A percentile compares a stretch with the other conserved stretches of the same genome.
phyloP scores from a whole-genome alignment of 2,888 invertebrate genomes.

The Coenonympha arcania region DNA sequence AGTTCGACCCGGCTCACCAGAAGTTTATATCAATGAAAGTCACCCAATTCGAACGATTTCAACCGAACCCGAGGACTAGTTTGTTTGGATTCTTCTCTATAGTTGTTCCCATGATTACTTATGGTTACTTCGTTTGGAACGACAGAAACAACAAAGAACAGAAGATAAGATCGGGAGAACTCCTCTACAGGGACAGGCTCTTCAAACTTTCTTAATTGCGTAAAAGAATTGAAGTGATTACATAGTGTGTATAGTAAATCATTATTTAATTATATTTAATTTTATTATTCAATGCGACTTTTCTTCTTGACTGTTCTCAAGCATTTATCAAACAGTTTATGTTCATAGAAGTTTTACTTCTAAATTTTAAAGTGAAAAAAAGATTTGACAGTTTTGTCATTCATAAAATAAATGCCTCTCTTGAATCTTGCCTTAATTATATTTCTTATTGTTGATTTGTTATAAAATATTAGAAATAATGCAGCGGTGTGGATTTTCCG shows the following conservation, averaged over 20 bases:
- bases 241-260: slow-evolving; percentile 19
- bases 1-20: slow-evolving; percentile 88
- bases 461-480: slow-evolving; percentile 22
- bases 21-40: slow-evolving; percentile 82
- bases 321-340: slow-evolving; percentile 3
- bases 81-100: slow-evolving; percentile 66
- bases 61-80: slow-evolving; percentile 75
- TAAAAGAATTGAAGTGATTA: slow-evolving; percentile 10
- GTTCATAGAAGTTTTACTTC: too few species aligned
- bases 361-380: slow-evolving; percentile 1
- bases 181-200: slow-evolving; percentile 81
- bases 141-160: slow-evolving; percentile 73
- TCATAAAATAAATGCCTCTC: too few species aligned
- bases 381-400: slow-evolving; percentile 21
- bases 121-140: slow-evolving; percentile 69
- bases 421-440: too few species aligned
- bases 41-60: slow-evolving; percentile 78
- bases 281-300: slow-evolving; percentile 19
- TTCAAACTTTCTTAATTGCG: slow-evolving; percentile 45
- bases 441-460: neutral
- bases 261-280: slow-evolving; percentile 20
- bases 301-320: slow-evolving; percentile 20
- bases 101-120: slow-evolving; percentile 72
- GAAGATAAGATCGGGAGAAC: slow-evolving; percentile 78
- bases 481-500: slow-evolving; percentile 65